A percentile compares a stretch with the other conserved stretches of the same genome.
Evolutionary conservation across 2,113 vertebrate genomes (phyloP).

Genomic region (Columba livia): DNA sequence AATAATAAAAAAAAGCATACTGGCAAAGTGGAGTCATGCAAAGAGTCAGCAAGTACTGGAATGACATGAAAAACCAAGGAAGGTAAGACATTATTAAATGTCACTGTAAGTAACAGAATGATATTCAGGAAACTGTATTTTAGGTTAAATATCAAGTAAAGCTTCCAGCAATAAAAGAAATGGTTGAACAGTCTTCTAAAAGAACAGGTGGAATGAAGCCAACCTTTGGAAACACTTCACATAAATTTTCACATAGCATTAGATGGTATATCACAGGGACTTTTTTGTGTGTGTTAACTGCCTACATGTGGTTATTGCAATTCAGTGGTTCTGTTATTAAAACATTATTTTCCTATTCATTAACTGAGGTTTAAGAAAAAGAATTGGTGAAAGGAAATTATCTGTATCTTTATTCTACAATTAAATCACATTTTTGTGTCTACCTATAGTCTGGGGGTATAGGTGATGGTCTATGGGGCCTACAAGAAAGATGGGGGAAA

Average conservation of each 20-base stretch:
- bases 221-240: constrained; percentile 10
- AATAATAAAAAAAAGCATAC: neutral
- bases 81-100: neutral
- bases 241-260: neutral
- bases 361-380: neutral
- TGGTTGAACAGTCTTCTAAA: neutral
- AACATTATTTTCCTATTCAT: neutral
- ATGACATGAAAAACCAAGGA: neutral
- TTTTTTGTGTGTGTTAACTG: neutral
- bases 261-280: neutral
- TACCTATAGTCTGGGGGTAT: neutral
- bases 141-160: neutral
- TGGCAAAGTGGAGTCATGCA: neutral
- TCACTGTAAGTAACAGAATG: neutral
- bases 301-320: neutral
- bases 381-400: neutral
- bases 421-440: neutral
- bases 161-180: neutral
- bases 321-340: neutral
- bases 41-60: neutral
- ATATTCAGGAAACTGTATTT: neutral
- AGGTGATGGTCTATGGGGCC: neutral
- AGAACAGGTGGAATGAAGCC: neutral
- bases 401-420: neutral
- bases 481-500: too few species aligned